A percentile compares a stretch with the other conserved stretches of the same genome.
Conservation (phyloP, 2,888 invertebrate genomes). For the Odontomyia ornata region DNA sequence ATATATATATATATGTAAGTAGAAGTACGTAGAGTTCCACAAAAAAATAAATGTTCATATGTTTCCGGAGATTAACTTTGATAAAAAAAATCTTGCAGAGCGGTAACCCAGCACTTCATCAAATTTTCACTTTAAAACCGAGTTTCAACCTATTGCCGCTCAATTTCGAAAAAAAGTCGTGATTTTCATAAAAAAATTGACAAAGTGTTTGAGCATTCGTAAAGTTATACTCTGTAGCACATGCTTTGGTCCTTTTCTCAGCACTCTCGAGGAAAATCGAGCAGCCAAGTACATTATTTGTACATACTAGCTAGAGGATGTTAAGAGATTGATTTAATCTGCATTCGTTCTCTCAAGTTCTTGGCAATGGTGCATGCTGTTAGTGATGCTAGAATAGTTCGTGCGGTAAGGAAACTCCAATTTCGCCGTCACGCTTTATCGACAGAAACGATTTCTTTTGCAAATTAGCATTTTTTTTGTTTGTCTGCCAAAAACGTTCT, state of each 20-base stretch:
- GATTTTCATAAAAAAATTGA: conserved; percentile 13
- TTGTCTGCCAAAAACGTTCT: neutral
- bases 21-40: too few species aligned
- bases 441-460: conserved; percentile 25
- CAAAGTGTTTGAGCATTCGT: neutral
- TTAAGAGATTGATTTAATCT: conserved; percentile 40
- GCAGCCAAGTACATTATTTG: conserved; percentile 33
- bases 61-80: too few species aligned
- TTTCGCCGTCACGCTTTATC: conserved; percentile 18
- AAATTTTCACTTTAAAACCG: too few species aligned
- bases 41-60: too few species aligned
- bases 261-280: conserved; percentile 5
- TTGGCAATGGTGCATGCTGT: neutral
- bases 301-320: conserved; percentile 1
- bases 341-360: conserved; percentile 5
- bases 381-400: neutral
- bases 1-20: too few species aligned
- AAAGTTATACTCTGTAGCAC: neutral
- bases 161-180: neutral
- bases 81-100: too few species aligned
- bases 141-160: too few species aligned
- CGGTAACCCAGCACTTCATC: too few species aligned
- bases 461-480: conserved; percentile 37
- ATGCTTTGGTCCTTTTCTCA: neutral
- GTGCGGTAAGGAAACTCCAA: conserved; percentile 18